These are phyloP conservation scores for Urophycis tenuis DNA, from an alignment of 2,797 vertebrate species.

Conservation along the genomic window DNA sequence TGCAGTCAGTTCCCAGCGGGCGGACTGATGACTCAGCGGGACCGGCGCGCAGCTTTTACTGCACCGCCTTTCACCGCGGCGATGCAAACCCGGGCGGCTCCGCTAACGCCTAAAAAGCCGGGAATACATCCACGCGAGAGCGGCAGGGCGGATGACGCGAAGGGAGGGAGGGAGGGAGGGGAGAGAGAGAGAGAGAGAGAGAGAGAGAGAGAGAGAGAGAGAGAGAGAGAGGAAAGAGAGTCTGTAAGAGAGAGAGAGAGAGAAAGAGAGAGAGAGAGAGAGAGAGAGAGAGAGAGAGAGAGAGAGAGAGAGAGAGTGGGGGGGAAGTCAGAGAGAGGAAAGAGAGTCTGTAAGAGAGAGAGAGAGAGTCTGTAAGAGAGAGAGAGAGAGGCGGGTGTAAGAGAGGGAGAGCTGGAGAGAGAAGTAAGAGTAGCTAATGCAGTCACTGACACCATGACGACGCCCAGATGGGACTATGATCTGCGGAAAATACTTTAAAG, in stretches of 20 bases:
- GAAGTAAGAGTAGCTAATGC: background rate
- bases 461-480: background rate
- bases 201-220: background rate
- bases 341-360: no score
- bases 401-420: background rate
- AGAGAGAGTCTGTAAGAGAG: background rate
- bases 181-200: background rate
- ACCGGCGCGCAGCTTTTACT: conserved; percentile 5
- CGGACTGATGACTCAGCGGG: conserved; percentile 65
- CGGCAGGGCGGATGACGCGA: background rate
- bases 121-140: background rate
- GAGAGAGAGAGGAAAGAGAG: background rate
- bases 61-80: background rate
- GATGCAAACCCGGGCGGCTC: background rate
- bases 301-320: background rate
- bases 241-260: background rate
- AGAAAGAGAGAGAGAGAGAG: background rate
- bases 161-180: background rate
- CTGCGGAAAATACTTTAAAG: background rate
- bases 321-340: background rate
- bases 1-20: conserved; percentile 9
- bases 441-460: background rate
- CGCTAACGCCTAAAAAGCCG: background rate
- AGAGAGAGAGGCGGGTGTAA: conserved; percentile 4
- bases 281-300: background rate